Conservation (phyloP, 2,797 vertebrate species). For the Rhabdomys pumilio region DNA sequence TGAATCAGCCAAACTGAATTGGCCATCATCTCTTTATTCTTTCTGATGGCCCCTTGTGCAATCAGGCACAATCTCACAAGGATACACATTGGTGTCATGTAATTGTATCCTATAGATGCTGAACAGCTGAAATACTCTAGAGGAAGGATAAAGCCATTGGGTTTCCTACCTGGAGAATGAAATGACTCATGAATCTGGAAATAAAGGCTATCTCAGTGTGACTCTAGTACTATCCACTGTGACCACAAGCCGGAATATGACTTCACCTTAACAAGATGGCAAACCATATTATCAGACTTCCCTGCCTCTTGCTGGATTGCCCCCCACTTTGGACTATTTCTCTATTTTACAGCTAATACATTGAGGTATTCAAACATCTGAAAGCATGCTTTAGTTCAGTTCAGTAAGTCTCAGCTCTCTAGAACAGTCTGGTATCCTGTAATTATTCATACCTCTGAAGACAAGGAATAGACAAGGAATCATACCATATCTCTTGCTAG, state of each 20-base stretch:
- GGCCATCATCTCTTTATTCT: conserved; percentile 27
- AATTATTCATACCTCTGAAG: conserved; percentile 45
- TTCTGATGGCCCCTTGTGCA: conserved; percentile 40
- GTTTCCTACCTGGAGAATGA: neutral
- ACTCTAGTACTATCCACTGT: neutral
- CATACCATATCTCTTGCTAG: conserved; percentile 1
- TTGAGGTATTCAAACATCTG: conserved; percentile 13
- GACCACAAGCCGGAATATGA: neutral
- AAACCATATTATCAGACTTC: neutral
- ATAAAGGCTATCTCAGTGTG: neutral
- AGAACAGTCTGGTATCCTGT: neutral
- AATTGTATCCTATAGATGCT: neutral
- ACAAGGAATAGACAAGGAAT: neutral
- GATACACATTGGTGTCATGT: conserved; percentile 10
- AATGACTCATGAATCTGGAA: neutral
- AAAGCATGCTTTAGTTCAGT: neutral
- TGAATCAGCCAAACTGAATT: neutral
- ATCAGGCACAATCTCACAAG: neutral
- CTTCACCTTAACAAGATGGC: neutral
- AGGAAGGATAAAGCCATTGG: neutral
- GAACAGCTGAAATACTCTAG: conserved; percentile 21
- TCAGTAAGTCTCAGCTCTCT: neutral
- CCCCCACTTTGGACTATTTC: neutral
- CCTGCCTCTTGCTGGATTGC: neutral
- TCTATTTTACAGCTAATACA: neutral